Evolutionary conservation across 2,797 vertebrate genomes (phyloP).

Genomic region (Argyrosomus regius): DNA sequence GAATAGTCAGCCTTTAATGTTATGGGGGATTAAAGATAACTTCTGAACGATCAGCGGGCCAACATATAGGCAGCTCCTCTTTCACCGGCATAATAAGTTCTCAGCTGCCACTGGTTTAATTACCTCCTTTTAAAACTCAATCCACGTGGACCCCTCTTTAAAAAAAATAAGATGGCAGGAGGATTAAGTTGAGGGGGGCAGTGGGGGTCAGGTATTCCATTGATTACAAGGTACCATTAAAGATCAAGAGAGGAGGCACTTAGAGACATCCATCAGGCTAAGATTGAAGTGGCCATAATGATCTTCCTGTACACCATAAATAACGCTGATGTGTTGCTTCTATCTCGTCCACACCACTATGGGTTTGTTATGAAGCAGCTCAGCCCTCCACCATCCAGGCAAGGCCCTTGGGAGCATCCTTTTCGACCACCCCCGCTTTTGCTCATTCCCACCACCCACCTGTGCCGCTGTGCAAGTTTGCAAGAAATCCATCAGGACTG

Average conservation of each 20-base stretch:
- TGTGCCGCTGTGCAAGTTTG: constrained; percentile 46
- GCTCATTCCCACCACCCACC: constrained; percentile 42
- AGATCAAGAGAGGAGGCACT: constrained; percentile 86
- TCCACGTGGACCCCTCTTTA: constrained; percentile 88
- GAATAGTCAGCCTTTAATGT: constrained; percentile 87
- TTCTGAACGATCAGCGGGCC: constrained; percentile 84
- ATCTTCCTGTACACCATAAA: constrained; percentile 95
- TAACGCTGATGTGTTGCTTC: constrained; percentile 91
- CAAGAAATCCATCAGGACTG: constrained; percentile 64
- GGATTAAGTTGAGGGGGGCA: constrained; percentile 74
- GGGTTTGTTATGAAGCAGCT: constrained; percentile 63
- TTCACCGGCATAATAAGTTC: constrained; percentile 88
- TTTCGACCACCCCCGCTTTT: constrained; percentile 20
- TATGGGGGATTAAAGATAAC: constrained; percentile 89
- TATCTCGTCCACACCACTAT: constrained; percentile 49
- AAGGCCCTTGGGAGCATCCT: constrained; percentile 27
- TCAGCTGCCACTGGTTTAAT: constrained; percentile 92
- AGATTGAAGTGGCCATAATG: constrained; percentile 93
- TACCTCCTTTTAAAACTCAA: constrained; percentile 92
- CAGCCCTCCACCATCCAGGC: constrained; percentile 23
- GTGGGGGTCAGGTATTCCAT: constrained; percentile 82
- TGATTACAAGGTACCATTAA: constrained; percentile 85
- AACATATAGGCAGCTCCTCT: constrained; percentile 85
- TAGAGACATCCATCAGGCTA: constrained; percentile 92
- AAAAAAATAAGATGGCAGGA: constrained; percentile 82